Evolutionary conservation across 1,140 invertebrate genomes (phyloP).

Genomic region (Anthonomus grandis): DNA sequence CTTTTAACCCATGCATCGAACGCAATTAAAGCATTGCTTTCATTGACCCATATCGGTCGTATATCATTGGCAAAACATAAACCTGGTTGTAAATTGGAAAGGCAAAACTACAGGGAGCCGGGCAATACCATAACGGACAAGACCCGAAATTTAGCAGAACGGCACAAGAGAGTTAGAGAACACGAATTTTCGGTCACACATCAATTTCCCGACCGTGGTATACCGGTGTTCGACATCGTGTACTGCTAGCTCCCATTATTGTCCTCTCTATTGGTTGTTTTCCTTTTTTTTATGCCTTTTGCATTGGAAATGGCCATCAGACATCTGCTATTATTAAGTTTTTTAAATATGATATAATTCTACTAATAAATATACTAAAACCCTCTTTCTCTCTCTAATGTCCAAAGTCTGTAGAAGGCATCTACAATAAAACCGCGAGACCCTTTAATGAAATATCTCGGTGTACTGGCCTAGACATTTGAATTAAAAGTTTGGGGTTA

Average conservation of each 20-base stretch:
- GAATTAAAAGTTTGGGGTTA: conserved; percentile 25
- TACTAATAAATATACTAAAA: background rate
- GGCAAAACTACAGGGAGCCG: too few species aligned
- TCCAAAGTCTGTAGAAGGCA: conserved; percentile 8
- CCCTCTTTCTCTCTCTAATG: background rate
- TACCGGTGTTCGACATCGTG: conserved; percentile 18
- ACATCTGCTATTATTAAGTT: background rate
- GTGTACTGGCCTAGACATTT: conserved; percentile 22
- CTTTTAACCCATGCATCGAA: too few species aligned
- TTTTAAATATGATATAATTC: background rate
- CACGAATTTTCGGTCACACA: conserved; percentile 23
- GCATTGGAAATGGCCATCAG: background rate
- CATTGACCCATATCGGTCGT: too few species aligned
- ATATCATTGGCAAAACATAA: too few species aligned
- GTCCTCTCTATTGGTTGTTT: background rate
- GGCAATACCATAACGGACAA: too few species aligned
- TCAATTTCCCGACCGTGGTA: conserved; percentile 24
- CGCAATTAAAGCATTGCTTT: too few species aligned
- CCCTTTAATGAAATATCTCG: conserved; percentile 13
- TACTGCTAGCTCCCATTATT: conserved; percentile 20
- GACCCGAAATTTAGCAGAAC: conserved; percentile 19
- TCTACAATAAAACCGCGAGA: conserved; percentile 4
- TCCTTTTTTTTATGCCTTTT: background rate
- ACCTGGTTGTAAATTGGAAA: too few species aligned
- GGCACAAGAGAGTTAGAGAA: conserved; percentile 23